These are phyloP conservation scores for Apamea crenata DNA, from an alignment of 2,888 invertebrate species.

Conservation along the genomic window DNA sequence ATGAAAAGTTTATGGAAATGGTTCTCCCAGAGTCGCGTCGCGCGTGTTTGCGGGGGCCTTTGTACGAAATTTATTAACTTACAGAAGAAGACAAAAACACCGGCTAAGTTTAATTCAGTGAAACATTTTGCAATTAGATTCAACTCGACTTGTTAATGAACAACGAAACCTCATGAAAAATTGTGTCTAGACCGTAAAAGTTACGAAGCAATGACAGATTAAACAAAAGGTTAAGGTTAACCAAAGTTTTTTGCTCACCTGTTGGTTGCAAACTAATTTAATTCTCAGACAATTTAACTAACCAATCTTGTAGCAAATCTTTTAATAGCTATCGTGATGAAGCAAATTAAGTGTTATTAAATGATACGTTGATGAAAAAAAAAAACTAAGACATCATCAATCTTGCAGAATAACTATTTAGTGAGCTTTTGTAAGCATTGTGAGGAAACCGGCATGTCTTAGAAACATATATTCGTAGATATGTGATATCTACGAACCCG, in stretches of 20 bases:
- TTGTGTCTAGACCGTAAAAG: slow-evolving; percentile 57
- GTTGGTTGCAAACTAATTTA: slow-evolving; percentile 27
- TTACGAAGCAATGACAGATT: slow-evolving; percentile 21
- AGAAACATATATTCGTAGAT: not conserved
- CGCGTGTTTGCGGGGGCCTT: not conserved
- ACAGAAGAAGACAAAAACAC: not conserved
- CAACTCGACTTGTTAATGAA: slow-evolving; percentile 30
- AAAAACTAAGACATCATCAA: not conserved
- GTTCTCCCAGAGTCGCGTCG: not conserved
- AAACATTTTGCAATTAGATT: slow-evolving; percentile 30
- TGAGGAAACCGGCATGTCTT: not conserved
- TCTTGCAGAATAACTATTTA: not conserved
- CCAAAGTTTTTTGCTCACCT: slow-evolving; percentile 37
- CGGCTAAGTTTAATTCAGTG: not conserved
- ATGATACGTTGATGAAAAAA: slow-evolving; percentile 8
- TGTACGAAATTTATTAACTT: slow-evolving; percentile 15
- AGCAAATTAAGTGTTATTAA: slow-evolving; percentile 1
- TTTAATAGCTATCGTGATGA: slow-evolving; percentile 40
- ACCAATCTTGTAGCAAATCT: slow-evolving; percentile 23
- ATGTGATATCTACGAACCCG: not conserved
- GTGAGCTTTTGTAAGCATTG: not conserved
- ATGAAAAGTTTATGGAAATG: not conserved
- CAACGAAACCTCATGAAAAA: slow-evolving; percentile 58
- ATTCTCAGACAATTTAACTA: slow-evolving; percentile 27
- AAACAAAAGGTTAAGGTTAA: slow-evolving; percentile 55